Conservation (phyloP, 2,888 invertebrate genomes). For the Drosophila melanocephala region DNA sequence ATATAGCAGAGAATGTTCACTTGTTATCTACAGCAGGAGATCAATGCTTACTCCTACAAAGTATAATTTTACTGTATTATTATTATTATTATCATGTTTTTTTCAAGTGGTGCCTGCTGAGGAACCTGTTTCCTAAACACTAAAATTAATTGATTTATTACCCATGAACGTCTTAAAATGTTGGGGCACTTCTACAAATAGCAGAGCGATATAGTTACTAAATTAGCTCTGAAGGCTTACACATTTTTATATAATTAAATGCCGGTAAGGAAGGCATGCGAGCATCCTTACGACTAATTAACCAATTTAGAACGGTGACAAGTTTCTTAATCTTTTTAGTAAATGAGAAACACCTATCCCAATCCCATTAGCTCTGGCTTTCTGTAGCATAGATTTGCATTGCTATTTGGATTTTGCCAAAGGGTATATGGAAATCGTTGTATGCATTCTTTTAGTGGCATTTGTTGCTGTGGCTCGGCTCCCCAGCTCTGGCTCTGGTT, state of each 20-base stretch:
- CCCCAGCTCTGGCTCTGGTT: constrained; percentile 33
- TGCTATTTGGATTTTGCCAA: neutral
- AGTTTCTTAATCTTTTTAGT: neutral
- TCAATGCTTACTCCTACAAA: no score
- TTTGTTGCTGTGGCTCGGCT: constrained; percentile 40
- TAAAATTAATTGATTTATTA: no score
- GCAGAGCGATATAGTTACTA: no score
- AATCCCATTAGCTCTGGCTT: neutral
- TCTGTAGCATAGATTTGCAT: constrained; percentile 5
- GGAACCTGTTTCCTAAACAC: no score
- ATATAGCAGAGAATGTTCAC: no score
- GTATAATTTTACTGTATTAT: no score
- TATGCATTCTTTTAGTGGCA: constrained; percentile 5
- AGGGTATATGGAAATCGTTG: constrained; percentile 34
- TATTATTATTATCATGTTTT: no score
- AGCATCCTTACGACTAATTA: neutral
- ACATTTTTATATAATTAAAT: neutral
- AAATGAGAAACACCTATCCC: neutral
- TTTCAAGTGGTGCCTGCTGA: no score
- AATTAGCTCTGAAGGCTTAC: no score
- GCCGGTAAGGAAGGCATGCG: neutral
- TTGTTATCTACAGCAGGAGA: no score
- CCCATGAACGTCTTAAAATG: no score
- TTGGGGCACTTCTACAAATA: neutral
- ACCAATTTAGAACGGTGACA: neutral